phyloP scores from a whole-genome alignment of 2,113 vertebrate genomes.

The Raja brachyura region DNA sequence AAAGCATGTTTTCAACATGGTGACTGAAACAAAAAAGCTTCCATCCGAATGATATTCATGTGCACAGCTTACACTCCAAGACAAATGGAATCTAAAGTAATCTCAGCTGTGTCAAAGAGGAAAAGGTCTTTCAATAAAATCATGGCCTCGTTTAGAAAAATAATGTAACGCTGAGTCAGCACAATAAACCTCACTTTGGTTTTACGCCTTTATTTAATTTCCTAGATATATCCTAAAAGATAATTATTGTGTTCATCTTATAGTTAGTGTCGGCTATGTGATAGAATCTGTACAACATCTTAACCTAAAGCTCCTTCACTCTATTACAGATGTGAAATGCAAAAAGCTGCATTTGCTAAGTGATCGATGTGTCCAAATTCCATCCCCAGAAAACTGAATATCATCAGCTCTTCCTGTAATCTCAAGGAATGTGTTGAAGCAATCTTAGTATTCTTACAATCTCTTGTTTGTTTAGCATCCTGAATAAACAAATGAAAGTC shows the following conservation, averaged over 20 bases:
- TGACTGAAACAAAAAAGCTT: not conserved
- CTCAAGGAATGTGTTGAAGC: conserved; percentile 12
- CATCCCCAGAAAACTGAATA: conserved; percentile 29
- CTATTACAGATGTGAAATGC: conserved; percentile 38
- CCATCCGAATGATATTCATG: not conserved
- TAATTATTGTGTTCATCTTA: not conserved
- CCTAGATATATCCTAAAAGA: not conserved
- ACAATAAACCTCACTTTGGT: not conserved
- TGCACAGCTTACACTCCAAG: not conserved
- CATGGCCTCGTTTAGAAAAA: not conserved
- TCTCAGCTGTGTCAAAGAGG: not conserved
- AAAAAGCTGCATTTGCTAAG: conserved; percentile 33
- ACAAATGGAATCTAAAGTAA: not conserved
- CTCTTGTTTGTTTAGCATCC: not conserved
- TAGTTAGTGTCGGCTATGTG: not conserved
- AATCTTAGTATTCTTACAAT: conserved; percentile 12
- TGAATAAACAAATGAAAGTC: conserved; percentile 12
- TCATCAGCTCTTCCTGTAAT: not conserved
- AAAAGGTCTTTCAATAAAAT: not conserved
- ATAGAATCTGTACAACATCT: not conserved
- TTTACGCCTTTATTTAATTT: not conserved
- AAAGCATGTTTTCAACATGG: not conserved
- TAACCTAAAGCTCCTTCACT: conserved; percentile 35
- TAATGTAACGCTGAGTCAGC: not conserved
- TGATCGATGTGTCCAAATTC: conserved; percentile 21